These are phyloP conservation scores for Ailurus styani DNA, from an alignment of 2,113 vertebrate genomes.

Conservation along the genomic window DNA sequence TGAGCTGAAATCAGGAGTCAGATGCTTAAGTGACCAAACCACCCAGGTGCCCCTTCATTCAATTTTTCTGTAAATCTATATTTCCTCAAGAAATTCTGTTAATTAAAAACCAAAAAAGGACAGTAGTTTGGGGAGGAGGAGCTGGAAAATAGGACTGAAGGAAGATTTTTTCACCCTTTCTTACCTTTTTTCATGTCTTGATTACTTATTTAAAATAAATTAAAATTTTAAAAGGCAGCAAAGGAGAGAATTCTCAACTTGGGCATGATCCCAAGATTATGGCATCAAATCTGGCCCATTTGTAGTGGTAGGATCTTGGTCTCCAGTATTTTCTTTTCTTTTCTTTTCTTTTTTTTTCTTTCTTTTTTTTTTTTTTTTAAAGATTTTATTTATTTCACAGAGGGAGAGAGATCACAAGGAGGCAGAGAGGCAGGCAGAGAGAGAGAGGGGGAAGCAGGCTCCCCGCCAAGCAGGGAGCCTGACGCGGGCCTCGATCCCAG, in stretches of 20 bases:
- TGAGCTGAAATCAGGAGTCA: not conserved
- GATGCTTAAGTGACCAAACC: not conserved
- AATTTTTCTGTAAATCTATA: not conserved
- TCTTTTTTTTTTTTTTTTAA: not conserved
- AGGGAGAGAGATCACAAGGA: no score
- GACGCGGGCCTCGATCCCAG: no score
- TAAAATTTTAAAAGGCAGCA: not conserved
- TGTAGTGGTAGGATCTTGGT: not conserved
- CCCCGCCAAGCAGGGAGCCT: no score
- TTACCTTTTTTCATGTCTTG: not conserved
- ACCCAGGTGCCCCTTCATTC: not conserved
- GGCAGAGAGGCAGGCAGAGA: no score
- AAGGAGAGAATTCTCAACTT: not conserved
- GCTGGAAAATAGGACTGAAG: not conserved
- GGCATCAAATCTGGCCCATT: not conserved
- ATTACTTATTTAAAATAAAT: not conserved
- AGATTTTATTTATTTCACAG: no score
- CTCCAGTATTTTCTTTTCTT: not conserved
- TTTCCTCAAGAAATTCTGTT: not conserved
- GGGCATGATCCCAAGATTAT: not conserved
- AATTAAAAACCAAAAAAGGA: not conserved
- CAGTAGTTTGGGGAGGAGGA: not conserved
- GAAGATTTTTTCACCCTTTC: not conserved
- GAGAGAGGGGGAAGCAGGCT: no score
- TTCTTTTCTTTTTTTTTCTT: not conserved